Base-by-base conservation (phyloP, 2,113 vertebrate genomes). In the Alaudala cheleensis region DNA sequence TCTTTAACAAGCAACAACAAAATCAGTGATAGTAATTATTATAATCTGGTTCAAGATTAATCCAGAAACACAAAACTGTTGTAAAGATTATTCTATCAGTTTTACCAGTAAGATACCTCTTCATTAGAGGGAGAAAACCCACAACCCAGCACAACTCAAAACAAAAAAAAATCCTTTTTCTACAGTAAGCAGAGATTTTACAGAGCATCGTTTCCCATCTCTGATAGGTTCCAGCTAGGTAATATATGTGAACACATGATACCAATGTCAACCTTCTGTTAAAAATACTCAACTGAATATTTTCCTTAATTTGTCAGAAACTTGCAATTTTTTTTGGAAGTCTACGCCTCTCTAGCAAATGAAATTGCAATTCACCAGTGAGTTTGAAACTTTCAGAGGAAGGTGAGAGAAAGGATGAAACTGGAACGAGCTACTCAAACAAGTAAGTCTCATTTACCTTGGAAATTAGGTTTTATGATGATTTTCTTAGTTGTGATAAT, bases 181-280 rank as follows among this genome's bases (percentile, higher is more conserved):
- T 80, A 56, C 20, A 47, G 10, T 51, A 72, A 71, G 18, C 8
- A 64, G 33, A 71, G 34, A n/a, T 72, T 64, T 87, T 73, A 28
- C 1, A 19, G 61, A 49, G 12, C 14, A 11, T 77, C 0, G 2
- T 76, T 86, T 80, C 10, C n/a, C 6, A 26, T 31, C 15, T 66
- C 11, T 69, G 37, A 44, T 0, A 5, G 4, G 2, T 69, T 69
- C 26, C 37, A 74, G 16, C 7, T 33, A 44, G 37, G 40, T 80
- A 53, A 72, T n/a, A 23, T 2, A 67, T 18, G 15, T 21, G 22
- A 90, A 76, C 6, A n/a, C 2, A 40, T 0, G 0, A 14, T 6
- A 31, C 6, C 62, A 24, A 51, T 21, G 15, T 74, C 34, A 79
- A 21, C 4, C 12, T 82, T 67, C 29, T 76, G 8, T 42, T 40